These are phyloP conservation scores for Dromococcyx pavoninus DNA, from an alignment of 2,797 vertebrate genomes.

Conservation along the genomic window DNA sequence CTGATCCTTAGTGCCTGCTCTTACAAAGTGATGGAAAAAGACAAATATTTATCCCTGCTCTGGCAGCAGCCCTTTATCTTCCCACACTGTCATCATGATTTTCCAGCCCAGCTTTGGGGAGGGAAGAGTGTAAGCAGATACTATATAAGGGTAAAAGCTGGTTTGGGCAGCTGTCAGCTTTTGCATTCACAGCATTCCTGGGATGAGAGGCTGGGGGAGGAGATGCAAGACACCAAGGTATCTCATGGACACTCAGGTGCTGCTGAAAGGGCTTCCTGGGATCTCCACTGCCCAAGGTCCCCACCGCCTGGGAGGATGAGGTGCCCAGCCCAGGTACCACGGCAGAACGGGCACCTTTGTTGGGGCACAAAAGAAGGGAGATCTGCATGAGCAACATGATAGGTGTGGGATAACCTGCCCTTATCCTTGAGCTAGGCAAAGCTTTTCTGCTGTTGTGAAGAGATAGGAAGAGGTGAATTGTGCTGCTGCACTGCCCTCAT, in stretches of 20 bases:
- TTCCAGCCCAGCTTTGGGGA: neutral
- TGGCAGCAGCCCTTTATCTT: conserved; percentile 3
- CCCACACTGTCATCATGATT: conserved; percentile 21
- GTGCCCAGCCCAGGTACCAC: accelerated
- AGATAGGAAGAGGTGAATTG: neutral
- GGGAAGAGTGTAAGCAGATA: neutral
- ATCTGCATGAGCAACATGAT: too few species aligned
- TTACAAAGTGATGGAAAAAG: conserved; percentile 36
- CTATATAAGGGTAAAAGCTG: conserved; percentile 38
- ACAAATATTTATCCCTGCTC: conserved; percentile 40
- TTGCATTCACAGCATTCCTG: conserved; percentile 21
- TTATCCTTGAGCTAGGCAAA: neutral
- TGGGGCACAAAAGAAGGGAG: neutral
- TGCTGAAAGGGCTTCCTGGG: neutral
- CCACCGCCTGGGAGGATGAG: neutral
- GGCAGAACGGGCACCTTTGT: accelerated
- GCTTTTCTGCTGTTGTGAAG: neutral
- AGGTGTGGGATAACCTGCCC: neutral
- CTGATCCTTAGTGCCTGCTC: neutral
- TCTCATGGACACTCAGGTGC: neutral
- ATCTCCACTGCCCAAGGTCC: neutral
- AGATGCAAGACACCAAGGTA: neutral
- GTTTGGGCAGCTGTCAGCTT: conserved; percentile 31
- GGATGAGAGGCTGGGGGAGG: conserved; percentile 15
- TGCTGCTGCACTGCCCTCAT: neutral